These are phyloP conservation scores for Masticophis lateralis DNA, from an alignment of 2,797 vertebrate genomes.

Conservation along the genomic window DNA sequence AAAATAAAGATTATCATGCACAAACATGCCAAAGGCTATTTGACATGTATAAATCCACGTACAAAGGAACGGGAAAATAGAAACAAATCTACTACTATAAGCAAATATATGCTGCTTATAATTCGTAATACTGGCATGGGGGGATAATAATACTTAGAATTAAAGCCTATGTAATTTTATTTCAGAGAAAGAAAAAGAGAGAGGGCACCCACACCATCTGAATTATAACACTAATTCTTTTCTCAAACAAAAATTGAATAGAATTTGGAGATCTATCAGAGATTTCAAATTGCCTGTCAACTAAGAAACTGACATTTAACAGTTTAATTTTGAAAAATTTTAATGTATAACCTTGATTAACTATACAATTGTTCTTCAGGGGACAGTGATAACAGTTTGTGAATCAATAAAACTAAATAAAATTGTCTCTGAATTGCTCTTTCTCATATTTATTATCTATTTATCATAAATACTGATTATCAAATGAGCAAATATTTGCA, in stretches of 20 bases:
- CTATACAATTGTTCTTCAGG: neutral
- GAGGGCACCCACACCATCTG: neutral
- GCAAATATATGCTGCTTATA: constrained; percentile 13
- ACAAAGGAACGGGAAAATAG: constrained; percentile 1
- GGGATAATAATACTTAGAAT: neutral
- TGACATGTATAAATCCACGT: constrained; percentile 14
- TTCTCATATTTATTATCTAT: neutral
- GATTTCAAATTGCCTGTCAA: neutral
- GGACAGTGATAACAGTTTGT: neutral
- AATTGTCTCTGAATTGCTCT: neutral
- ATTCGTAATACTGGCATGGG: neutral
- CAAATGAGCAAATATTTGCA: neutral
- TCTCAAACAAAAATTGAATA: neutral
- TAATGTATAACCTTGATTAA: neutral
- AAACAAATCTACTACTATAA: constrained; percentile 10
- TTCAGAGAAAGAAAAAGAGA: neutral
- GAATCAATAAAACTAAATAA: neutral
- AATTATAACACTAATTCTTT: neutral
- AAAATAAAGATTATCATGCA: constrained; percentile 38
- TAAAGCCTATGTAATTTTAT: neutral
- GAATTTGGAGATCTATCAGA: neutral
- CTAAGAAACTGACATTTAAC: neutral
- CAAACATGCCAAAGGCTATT: constrained; percentile 26
- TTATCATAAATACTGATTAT: neutral
- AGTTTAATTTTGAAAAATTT: neutral